A percentile compares a stretch with the other conserved stretches of the same genome.
Conservation (phyloP, 2,113 vertebrate genomes). For the Poeciliopsis turrubarensis region DNA sequence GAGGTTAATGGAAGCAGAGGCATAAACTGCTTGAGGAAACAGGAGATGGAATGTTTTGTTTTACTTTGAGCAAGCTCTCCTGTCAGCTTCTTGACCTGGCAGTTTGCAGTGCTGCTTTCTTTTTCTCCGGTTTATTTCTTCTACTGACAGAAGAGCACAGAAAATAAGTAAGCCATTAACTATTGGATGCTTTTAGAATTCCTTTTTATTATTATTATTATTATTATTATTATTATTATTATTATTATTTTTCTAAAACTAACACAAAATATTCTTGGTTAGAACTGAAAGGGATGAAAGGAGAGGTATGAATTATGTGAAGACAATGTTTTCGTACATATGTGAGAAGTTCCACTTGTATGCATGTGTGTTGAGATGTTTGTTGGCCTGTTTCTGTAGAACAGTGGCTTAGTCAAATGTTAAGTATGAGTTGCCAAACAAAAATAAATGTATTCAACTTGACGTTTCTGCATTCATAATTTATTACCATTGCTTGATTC, state of each 20-base stretch:
- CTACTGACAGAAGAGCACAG: slow-evolving; percentile 6
- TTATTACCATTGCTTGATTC: slow-evolving; percentile 1
- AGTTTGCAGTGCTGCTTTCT: slow-evolving; percentile 2
- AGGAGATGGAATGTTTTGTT: slow-evolving; percentile 62
- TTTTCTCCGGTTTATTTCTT: slow-evolving; percentile 8
- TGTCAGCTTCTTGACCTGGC: slow-evolving; percentile 36
- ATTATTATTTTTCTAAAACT: neutral
- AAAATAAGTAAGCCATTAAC: slow-evolving; percentile 13
- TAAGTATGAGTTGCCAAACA: slow-evolving; percentile 23
- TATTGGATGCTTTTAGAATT: slow-evolving; percentile 17
- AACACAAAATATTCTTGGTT: neutral
- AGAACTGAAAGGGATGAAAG: neutral
- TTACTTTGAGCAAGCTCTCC: slow-evolving; percentile 48
- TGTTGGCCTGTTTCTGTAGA: slow-evolving; percentile 4
- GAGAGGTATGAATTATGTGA: slow-evolving; percentile 19
- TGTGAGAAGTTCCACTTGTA: slow-evolving; percentile 47
- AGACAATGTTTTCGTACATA: slow-evolving; percentile 41
- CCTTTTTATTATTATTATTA: neutral
- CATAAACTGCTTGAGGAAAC: slow-evolving; percentile 65
- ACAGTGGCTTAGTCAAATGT: slow-evolving; percentile 36
- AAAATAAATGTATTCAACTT: slow-evolving; percentile 17
- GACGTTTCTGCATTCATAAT: slow-evolving; percentile 8
- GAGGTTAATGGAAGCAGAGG: slow-evolving; percentile 70
- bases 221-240: neutral
- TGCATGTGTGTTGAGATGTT: slow-evolving; percentile 40